phyloP scores from a whole-genome alignment of 2,797 vertebrate genomes.

The Mallotus villosus region DNA sequence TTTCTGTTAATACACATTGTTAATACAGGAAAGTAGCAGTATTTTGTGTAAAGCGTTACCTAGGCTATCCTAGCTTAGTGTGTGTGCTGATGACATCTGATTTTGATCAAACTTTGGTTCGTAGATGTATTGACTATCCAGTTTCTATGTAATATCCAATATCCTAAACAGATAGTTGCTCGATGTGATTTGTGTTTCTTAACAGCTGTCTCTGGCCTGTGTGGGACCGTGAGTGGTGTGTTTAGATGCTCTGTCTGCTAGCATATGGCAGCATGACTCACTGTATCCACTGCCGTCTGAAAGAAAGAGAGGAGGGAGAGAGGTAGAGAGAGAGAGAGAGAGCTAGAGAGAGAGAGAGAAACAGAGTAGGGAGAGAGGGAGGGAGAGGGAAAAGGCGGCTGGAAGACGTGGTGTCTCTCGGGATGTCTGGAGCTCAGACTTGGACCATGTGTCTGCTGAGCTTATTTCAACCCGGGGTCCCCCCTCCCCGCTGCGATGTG shows the following conservation, averaged over 20 bases:
- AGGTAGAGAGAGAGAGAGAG: too few relatives aligned
- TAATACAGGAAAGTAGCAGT: background rate
- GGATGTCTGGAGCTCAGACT: constrained; percentile 25
- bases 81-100: background rate
- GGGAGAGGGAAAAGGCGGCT: constrained; percentile 6
- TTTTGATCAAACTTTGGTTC: too few relatives aligned
- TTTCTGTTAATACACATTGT: background rate
- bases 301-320: background rate
- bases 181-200: constrained; percentile 39
- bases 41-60: background rate
- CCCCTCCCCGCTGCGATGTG: constrained; percentile 56
- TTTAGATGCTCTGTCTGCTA: constrained; percentile 41
- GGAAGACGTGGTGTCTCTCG: constrained; percentile 33
- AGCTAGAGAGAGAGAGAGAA: background rate
- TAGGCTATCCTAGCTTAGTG: background rate
- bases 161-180: constrained; percentile 20
- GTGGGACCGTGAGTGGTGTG: constrained; percentile 26
- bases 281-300: constrained; percentile 43
- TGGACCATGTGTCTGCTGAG: constrained; percentile 14
- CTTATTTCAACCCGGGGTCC: constrained; percentile 50
- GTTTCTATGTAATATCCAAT: constrained; percentile 40
- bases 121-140: constrained; percentile 21
- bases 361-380: background rate
- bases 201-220: constrained; percentile 21
- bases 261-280: constrained; percentile 52